Base-by-base conservation (phyloP, 1,140 invertebrate genomes). In the Dinoponera quadriceps region DNA sequence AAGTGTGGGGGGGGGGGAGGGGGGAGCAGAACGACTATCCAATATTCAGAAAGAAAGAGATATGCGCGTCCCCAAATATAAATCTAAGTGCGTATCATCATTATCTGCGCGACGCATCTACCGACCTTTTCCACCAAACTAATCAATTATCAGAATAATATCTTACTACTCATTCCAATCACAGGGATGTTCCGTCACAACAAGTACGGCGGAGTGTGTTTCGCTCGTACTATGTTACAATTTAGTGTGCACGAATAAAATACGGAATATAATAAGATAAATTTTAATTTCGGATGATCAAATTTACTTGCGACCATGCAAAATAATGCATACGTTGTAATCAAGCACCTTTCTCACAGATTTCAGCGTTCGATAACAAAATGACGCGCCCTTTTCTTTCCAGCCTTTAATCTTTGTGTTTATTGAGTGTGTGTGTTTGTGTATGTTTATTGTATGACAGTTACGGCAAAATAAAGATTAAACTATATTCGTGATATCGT, bases 121-220 rank as follows among this genome's bases (percentile, higher is more conserved):
- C 83, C 66, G 72, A 86, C 86, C 85, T 87, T 88, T 88, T 88
- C 87, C 87, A 88, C 87, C 87, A 78, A 88, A 88, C 87, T 88
- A 68, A 18, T 87, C 87, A 88, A 88, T 88, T 88, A 84, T 78
- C 7, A 86, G 73, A 72, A 65, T n/a, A 62, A 68, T 71, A 44
- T 83, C 38, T 87, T 75, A 22, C 14, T 13, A 68, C 57, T 83
- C n/a, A 83, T 49, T 66, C 51, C 44, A 80, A 80, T 66, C 16
- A 51, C n/a, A 48, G 75, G 14, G 33, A 80, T 80, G 22, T 80
- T 71, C 75, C 65, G 51, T 71, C 16, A 14, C 54, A 80, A 80
- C 75, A 80, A 80, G 33, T 25, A 33, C n/a, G 22, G n/a, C n/a
- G 22, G n/a, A 54, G 9, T 4, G 38, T 54, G 16, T 11, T 14